Base-by-base conservation (phyloP, 2,888 invertebrate genomes). In the Blera fallax region DNA sequence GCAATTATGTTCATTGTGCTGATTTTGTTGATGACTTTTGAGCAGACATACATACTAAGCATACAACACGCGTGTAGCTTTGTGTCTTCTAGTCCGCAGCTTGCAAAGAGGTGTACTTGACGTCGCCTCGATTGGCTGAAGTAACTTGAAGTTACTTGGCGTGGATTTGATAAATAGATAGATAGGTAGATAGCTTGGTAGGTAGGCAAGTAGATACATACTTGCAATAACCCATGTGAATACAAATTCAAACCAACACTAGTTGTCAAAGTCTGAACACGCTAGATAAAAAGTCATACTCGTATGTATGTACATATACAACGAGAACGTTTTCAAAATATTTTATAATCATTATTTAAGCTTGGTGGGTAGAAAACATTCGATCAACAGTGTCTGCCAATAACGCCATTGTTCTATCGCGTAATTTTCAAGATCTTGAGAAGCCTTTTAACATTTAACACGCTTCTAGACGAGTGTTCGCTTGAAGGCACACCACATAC, bases 1-100 rank as follows among this genome's bases (percentile, higher is more conserved):
- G 78, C 54, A 78, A 78, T 78, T 78, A 78, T 78, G 62, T 62
- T 70, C 78, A 70, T 62, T 78, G 70, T 78, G 62, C 78, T 78
- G 78, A 70, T 62, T 78, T 78, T 69, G 32, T 43, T 74, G 52
- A 65, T 56, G 72, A 52, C 72, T 73, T 58, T 67, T 48, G 34
- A 58, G 37, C 60, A 69, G 50, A 11, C 58, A 48, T 8, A 37
- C 34, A 37, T n/a, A 34, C 21, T 24, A 4, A 24, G 3, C 18
- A 21, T 5, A 58, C 8, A 14, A 58, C 2, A 56, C 48, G 52
- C 21, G 32, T 24, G 11, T 52, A 18, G 54, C 14, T 37, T 50
- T 52, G 52, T 40, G 29, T 16, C 48, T 60, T 60, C 8, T 16
- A 62, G 50, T 29, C 29, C 62, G 10, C 34, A 27, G 18, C n/a